These are phyloP conservation scores for Oscheius sp. DNA, from an alignment of 2,888 invertebrate genomes.

Conservation along the genomic window DNA sequence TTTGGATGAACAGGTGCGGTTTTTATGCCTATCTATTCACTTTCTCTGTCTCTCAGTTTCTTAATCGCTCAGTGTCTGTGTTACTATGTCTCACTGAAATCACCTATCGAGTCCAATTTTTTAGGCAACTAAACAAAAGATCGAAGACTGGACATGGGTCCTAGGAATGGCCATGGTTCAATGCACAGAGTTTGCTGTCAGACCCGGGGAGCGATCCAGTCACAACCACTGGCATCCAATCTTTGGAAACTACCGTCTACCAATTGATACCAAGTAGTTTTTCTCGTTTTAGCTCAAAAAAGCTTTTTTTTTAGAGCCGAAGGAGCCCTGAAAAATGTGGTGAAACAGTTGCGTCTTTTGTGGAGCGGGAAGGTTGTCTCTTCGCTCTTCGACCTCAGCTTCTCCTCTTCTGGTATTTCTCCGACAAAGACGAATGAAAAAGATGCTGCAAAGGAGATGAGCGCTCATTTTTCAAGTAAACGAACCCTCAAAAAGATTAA, in stretches of 20 bases:
- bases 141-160: slow-evolving; percentile 58
- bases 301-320: slow-evolving; percentile 78
- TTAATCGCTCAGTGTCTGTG: not conserved
- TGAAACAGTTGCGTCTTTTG: slow-evolving; percentile 81
- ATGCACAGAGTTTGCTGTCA: slow-evolving; percentile 52
- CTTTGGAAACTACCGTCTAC: slow-evolving; percentile 79
- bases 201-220: slow-evolving; percentile 38
- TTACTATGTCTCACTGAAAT: not conserved
- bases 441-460: slow-evolving; percentile 43
- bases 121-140: slow-evolving; percentile 39
- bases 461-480: slow-evolving; percentile 48
- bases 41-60: no score
- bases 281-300: not conserved
- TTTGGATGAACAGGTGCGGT: slow-evolving; percentile 53
- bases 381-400: slow-evolving; percentile 32
- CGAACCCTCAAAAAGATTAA: not conserved
- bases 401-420: not conserved
- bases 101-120: not conserved
- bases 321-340: slow-evolving; percentile 81
- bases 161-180: slow-evolving; percentile 49
- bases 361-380: slow-evolving; percentile 78
- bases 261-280: slow-evolving; percentile 76
- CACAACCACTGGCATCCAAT: slow-evolving; percentile 91
- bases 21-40: not conserved
- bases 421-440: not conserved